Evolutionary conservation across 2,888 invertebrate species (phyloP), one percentile per base, ranked within the genome.

Genomic region (Plagiodera versicolora): DNA sequence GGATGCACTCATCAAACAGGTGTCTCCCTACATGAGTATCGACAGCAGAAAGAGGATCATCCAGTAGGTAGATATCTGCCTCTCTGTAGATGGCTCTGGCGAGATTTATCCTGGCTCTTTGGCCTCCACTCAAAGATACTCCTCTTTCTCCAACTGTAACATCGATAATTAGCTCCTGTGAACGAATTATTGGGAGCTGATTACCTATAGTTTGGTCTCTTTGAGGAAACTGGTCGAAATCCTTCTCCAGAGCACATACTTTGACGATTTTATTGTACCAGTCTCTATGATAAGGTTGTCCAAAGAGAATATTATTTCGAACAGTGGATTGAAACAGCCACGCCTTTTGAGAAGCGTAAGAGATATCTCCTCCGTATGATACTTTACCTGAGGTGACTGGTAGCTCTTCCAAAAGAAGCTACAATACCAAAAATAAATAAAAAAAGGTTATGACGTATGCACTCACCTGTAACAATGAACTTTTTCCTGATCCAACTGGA

Each of bases 401-500:
- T 17, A 63, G 30, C 46, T 63, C 8, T 79, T 77, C 66, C 83
- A 82, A 5, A 84, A 63, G 48, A 1, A 63, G 55, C 61, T 61
- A 17, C 8, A 39, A 55, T n/a, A n/a, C n/a, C n/a, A n/a, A n/a
- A n/a, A n/a, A n/a, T n/a, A n/a, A n/a, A n/a, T n/a, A n/a, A n/a
- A n/a, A 46, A 16, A 16, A 10, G 17, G 9, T 2, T 19, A n/a
- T n/a, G 11, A 44, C 8, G 14, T 16, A 11, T 9, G 8, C 18
- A 20, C 20, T 16, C 53, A 70, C 70, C 58, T 85, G 83, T 1
- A 86, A 72, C 16, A 86, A 64, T 0, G 84, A 84, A 66, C 80
- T 82, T 77, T 90, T 96, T 73, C 95, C 96, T 28, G 92, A 85
- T 9, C 95, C 96, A 11, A 95, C 95, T 0, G 94, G 88, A 8